phyloP scores from a whole-genome alignment of 1,140 invertebrate species.

The Calosoma granatense region DNA sequence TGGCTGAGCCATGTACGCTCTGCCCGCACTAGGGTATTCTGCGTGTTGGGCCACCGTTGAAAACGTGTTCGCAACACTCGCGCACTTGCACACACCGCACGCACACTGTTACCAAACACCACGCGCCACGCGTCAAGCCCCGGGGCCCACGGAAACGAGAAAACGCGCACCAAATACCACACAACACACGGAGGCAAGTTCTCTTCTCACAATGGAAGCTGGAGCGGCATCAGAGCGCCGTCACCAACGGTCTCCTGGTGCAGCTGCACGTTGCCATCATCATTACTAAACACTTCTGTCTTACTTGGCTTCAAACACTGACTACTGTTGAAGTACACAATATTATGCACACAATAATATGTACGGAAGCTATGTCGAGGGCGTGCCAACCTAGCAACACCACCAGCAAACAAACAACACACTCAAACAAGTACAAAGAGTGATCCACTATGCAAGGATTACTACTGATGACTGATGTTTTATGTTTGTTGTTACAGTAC shows the following conservation, averaged over 20 bases:
- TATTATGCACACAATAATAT: too few species aligned
- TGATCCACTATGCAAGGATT: not conserved
- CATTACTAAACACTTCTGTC: too few species aligned
- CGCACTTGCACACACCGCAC: conserved; percentile 35
- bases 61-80: conserved; percentile 40
- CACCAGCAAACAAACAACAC: not conserved
- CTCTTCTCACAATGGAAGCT: conserved; percentile 18
- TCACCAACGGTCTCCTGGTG: conserved; percentile 11
- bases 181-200: conserved; percentile 8
- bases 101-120: conserved; percentile 25
- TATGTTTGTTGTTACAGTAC: not conserved
- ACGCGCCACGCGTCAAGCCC: conserved; percentile 22
- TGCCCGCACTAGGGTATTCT: conserved; percentile 46
- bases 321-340: too few species aligned
- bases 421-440: not conserved
- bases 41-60: conserved; percentile 42
- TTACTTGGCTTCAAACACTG: too few species aligned
- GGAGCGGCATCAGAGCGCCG: conserved; percentile 17
- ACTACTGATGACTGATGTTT: not conserved
- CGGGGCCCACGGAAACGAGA: conserved; percentile 12
- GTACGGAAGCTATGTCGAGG: too few species aligned
- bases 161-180: conserved; percentile 16
- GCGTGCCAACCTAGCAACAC: not conserved
- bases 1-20: conserved; percentile 54
- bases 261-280: too few species aligned